Conservation (phyloP, 1,140 invertebrate species). For the Lordiphosa clarofinis region DNA sequence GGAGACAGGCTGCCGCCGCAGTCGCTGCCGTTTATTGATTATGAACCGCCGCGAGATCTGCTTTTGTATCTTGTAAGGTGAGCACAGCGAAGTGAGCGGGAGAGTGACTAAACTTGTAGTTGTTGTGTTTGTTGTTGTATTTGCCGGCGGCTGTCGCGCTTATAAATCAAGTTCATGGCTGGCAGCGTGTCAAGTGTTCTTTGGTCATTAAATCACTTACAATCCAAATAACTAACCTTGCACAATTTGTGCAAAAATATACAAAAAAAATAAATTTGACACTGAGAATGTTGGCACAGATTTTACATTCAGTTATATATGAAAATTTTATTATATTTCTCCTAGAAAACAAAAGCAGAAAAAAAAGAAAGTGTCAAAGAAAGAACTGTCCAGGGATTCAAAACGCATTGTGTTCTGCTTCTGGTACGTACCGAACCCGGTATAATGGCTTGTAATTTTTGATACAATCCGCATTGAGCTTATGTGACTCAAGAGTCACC, state of each 20-base stretch:
- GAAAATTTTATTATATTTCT: too few relatives aligned
- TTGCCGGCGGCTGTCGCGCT: slow-evolving; percentile 34
- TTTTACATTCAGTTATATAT: too few relatives aligned
- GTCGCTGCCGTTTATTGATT: slow-evolving; percentile 61
- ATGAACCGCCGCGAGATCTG: slow-evolving; percentile 83
- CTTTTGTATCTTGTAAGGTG: slow-evolving; percentile 84
- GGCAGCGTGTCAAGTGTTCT: slow-evolving; percentile 68
- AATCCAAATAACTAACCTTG: slow-evolving; percentile 62
- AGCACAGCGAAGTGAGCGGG: slow-evolving; percentile 39
- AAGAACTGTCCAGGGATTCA: too few relatives aligned
- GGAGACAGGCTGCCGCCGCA: slow-evolving; percentile 58
- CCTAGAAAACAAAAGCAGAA: too few relatives aligned
- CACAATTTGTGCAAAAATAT: slow-evolving; percentile 48
- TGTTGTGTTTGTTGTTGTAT: slow-evolving; percentile 17
- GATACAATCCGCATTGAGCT: too few relatives aligned
- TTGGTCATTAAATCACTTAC: slow-evolving; percentile 37
- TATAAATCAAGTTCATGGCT: slow-evolving; percentile 75
- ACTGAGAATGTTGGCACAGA: slow-evolving; percentile 3
- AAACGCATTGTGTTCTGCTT: too few relatives aligned
- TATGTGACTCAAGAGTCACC: too few relatives aligned
- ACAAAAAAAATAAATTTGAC: slow-evolving; percentile 11
- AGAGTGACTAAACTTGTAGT: too few relatives aligned
- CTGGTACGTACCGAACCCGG: too few relatives aligned
- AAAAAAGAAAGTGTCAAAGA: background rate
- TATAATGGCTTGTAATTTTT: too few relatives aligned